These are phyloP conservation scores for Zygothrica quintamaculata DNA, from an alignment of 2,888 invertebrate species.

Conservation along the genomic window DNA sequence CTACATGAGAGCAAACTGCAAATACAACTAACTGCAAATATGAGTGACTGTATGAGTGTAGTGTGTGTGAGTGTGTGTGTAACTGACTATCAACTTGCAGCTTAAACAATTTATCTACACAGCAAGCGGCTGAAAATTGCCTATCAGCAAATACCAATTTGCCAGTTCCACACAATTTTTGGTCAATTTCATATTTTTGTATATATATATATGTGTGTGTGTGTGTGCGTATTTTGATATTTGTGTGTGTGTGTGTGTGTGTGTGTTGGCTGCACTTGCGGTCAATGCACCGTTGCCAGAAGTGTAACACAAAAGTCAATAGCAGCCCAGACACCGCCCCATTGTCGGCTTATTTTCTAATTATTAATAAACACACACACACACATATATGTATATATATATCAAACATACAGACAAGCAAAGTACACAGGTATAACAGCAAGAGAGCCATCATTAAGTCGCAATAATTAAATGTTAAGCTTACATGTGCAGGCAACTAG, in stretches of 20 bases:
- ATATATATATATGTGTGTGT: conserved; percentile 9
- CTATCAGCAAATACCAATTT: conserved; percentile 41
- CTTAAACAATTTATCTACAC: conserved; percentile 19
- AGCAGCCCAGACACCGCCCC: conserved; percentile 53
- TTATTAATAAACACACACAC: conserved; percentile 66
- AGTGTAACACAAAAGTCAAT: conserved; percentile 69
- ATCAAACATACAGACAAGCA: conserved; percentile 2
- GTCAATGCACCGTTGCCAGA: conserved; percentile 63
- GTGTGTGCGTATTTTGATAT: background rate
- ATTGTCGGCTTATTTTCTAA: conserved; percentile 73
- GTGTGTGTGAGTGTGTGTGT: conserved; percentile 16
- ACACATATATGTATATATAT: too few species aligned
- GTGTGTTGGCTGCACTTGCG: conserved; percentile 26
- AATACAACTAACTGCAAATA: conserved; percentile 19
- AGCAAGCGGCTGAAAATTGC: conserved; percentile 30
- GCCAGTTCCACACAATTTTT: conserved; percentile 28
- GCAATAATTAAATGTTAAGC: conserved; percentile 80
- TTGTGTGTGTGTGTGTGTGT: background rate
- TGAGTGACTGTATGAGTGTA: conserved; percentile 3
- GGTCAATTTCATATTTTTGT: conserved; percentile 52
- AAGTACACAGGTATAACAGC: conserved; percentile 25
- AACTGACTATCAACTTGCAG: background rate
- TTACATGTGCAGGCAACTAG: conserved; percentile 74
- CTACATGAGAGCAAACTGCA: conserved; percentile 14
- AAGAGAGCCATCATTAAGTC: conserved; percentile 75